phyloP scores from a whole-genome alignment of 1,140 invertebrate genomes.

The Nilaparvata lugens region DNA sequence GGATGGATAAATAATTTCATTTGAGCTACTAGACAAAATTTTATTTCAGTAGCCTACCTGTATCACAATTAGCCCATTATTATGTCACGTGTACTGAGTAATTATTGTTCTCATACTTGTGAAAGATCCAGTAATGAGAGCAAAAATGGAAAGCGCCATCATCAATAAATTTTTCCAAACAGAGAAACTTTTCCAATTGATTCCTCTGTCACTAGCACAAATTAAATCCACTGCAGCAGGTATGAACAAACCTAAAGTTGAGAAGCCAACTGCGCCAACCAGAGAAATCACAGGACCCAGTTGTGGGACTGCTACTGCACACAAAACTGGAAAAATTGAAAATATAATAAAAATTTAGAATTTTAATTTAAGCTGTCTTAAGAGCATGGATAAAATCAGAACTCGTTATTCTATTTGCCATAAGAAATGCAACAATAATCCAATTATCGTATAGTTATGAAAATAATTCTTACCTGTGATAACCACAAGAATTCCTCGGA shows the following conservation, averaged over 20 bases:
- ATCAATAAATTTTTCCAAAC: constrained; percentile 20
- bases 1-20: too few species aligned
- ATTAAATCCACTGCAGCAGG: constrained; percentile 49
- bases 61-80: too few species aligned
- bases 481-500: constrained; percentile 46
- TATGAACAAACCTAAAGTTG: constrained; percentile 50
- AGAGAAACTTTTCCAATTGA: constrained; percentile 15
- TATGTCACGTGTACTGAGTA: too few species aligned
- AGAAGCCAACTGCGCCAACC: constrained; percentile 50
- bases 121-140: constrained; percentile 51
- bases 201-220: constrained; percentile 14
- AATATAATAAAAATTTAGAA: constrained; percentile 35
- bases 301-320: constrained; percentile 48
- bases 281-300: constrained; percentile 53
- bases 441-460: too few species aligned
- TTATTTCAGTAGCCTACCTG: too few species aligned
- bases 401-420: too few species aligned
- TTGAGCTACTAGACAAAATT: too few species aligned
- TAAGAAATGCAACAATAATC: too few species aligned
- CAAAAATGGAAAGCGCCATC: constrained; percentile 45
- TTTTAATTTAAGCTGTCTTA: not conserved
- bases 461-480: constrained; percentile 35
- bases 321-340: constrained; percentile 26
- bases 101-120: constrained; percentile 50
- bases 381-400: not conserved